A percentile compares a stretch with the other conserved stretches of the same genome.
Evolutionary conservation across 2,888 invertebrate species (phyloP).

Genomic region (Harmothoe impar): DNA sequence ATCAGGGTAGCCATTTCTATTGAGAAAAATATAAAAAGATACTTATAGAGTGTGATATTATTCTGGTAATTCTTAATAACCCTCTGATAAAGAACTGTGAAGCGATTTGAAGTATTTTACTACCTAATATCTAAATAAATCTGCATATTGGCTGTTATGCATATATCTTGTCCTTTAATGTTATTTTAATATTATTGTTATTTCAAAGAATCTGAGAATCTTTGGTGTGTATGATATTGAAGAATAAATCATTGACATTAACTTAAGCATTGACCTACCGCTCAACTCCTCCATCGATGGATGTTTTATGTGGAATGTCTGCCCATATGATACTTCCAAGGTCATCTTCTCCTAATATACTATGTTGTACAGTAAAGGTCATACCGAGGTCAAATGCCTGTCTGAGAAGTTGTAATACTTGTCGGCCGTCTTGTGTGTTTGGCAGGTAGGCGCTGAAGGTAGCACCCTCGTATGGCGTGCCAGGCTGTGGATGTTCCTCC

Average conservation of each 20-base stretch:
- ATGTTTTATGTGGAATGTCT: constrained; percentile 36
- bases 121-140: too few relatives aligned
- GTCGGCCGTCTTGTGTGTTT: constrained; percentile 41
- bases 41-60: too few relatives aligned
- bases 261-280: not conserved
- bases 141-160: too few relatives aligned
- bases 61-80: too few relatives aligned
- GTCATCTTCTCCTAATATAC: not conserved
- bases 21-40: not conserved
- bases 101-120: too few relatives aligned
- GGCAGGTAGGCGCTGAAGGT: constrained; percentile 40
- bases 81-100: too few relatives aligned
- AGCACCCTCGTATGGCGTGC: not conserved
- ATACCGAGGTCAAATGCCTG: constrained; percentile 41
- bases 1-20: constrained; percentile 43
- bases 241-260: too few relatives aligned
- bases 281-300: constrained; percentile 5
- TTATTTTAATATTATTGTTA: too few relatives aligned
- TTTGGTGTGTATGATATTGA: too few relatives aligned
- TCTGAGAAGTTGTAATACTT: constrained; percentile 10
- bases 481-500: not conserved
- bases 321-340: constrained; percentile 1
- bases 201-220: too few relatives aligned
- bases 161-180: too few relatives aligned
- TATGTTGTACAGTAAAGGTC: not conserved